A percentile compares a stretch with the other conserved stretches of the same genome.
Evolutionary conservation across 2,113 vertebrate genomes (phyloP).

Genomic region (Polypterus senegalus): DNA sequence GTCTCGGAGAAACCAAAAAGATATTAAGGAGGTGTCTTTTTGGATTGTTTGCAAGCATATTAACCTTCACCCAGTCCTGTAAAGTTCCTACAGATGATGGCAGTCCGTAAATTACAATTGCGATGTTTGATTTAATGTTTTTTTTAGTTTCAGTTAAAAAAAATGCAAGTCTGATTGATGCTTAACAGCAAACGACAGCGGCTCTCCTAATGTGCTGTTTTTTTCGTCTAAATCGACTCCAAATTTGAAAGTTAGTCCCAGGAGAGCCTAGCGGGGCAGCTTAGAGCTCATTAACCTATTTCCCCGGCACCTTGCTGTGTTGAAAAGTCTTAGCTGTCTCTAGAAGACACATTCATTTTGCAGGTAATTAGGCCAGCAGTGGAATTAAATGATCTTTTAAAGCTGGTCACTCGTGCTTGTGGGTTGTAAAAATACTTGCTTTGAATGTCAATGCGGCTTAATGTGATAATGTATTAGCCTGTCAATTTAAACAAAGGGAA

Average conservation of each 20-base stretch:
- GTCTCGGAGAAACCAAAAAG: no score
- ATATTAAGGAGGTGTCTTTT: no score
- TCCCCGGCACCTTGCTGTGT: conserved; percentile 56
- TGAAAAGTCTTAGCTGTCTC: conserved; percentile 54
- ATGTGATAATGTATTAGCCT: conserved; percentile 44
- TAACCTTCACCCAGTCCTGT: no score
- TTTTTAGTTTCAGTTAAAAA: no score
- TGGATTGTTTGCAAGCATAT: no score
- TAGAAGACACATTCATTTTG: conserved; percentile 48
- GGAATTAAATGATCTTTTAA: conserved; percentile 57
- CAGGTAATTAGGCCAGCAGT: conserved; percentile 60
- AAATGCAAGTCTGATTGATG: no score
- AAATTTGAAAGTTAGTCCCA: conserved; percentile 37
- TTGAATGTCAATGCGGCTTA: conserved; percentile 51
- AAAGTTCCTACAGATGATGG: no score
- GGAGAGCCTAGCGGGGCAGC: conserved; percentile 40
- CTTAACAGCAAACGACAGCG: no score
- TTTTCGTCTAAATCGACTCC: conserved; percentile 31
- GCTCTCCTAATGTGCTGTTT: no score
- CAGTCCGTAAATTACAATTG: no score
- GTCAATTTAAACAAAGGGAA: conserved; percentile 49
- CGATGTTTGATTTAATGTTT: no score
- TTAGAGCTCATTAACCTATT: conserved; percentile 62
- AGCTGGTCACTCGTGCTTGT: conserved; percentile 63
- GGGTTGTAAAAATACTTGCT: conserved; percentile 61